Base-by-base conservation (phyloP, 2,113 vertebrate genomes). In the Micronycteris hirsuta region DNA sequence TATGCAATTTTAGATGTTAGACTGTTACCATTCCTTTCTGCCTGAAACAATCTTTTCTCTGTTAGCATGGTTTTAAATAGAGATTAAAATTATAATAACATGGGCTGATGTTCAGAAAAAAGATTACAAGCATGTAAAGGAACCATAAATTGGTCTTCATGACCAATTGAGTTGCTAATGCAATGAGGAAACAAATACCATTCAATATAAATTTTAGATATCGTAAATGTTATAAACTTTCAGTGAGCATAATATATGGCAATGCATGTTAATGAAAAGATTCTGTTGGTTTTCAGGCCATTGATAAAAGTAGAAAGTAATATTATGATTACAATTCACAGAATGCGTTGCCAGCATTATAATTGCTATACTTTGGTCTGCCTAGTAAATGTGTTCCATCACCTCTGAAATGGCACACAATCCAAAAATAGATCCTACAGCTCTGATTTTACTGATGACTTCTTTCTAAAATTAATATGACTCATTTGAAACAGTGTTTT, bases 1-100 rank as follows among this genome's bases (percentile, higher is more conserved):
- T 90, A 93, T 86, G 31, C 43, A 71, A 3, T 93, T 95, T 96
- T 97, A 86, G 45, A 61, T 1, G n/a, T n/a, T n/a, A n/a, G n/a
- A 80, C 1, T 94, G 3, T 31, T 94, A 73, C 0, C 31, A 89
- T 93, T 93, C 91, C 15, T 28, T 65, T 31, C 19, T 81, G 6
- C 4, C 7, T 49, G 2, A 52, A 31, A 85, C 85, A 20, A 5
- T 52, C 3, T 74, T 56, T 12, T 86, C 0, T n/a, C 24, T 94
- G 1, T 52, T 28, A 47, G 0, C 52, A 4, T 63, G 74, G 41
- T 38, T 88, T 86, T 41, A 67, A 88, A 56, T 33, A 77, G 1
- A 67, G 36, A 61, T 45, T 86, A 10, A 0, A 80, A 65, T 71
- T 33, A 63, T 5, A 88, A 47, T 5, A 88, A 52, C 56, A 76